Base-by-base conservation (phyloP, 2,113 vertebrate species). In the Ploceus nigricollis region DNA sequence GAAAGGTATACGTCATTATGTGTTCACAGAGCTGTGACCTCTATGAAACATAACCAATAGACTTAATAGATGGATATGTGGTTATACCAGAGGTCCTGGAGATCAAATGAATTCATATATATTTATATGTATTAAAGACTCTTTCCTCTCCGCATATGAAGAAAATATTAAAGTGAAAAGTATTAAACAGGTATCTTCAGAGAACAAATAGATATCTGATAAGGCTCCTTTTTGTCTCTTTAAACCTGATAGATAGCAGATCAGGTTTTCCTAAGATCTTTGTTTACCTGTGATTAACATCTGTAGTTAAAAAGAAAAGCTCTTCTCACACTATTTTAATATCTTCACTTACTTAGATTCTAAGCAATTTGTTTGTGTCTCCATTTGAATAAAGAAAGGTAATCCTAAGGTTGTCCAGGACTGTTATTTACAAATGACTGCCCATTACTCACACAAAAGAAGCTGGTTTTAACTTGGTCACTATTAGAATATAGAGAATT, bases 341-440 rank as follows among this genome's bases (percentile, higher is more conserved):
- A 77, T 84, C 66, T 58, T 50, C 28, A 23, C 5, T 90, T 91
- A 58, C 40, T 76, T 91, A 86, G 48, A 75, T 70, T 93, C n/a
- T 39, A 58, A 92, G 44, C 48, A 87, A 96, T 96, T 96, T 97
- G 92, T 95, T 88, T 94, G 25, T 78, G 72, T 77, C 60, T 86
- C 53, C 85, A 19, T 87, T 78, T 87, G 75, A 89, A 95, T 37
- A 70, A 40, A 37, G 73, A 69, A 94, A 68, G 40, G 56, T 85
- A 95, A 94, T 94, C 79, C 75, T 48, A 48, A 50, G 42, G 37
- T 51, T 80, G 63, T 83, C 71, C 60, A 66, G 56, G 60, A 85
- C 72, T 91, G 71, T 66, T 45, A 91, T 91, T 95, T 96, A 92
- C 88, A 96, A 97, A 94, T 90, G 73, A 87, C 48, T 83, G 65